A percentile compares a stretch with the other conserved stretches of the same genome.
Conservation (phyloP, 2,797 vertebrate genomes). For the Chaenodraco wilsoni region DNA sequence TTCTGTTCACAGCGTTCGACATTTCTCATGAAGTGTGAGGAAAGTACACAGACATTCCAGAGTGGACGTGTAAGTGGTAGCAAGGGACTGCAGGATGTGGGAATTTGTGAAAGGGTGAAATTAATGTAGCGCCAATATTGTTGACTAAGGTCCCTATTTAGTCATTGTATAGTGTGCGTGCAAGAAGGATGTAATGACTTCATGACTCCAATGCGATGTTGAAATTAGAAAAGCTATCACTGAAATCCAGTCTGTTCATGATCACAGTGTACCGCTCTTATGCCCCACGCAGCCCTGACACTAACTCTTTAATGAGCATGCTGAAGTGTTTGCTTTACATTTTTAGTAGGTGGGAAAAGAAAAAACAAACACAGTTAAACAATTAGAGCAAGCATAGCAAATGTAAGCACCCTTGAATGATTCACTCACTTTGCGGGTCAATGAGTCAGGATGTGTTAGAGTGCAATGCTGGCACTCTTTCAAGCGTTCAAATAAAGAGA, state of each 20-base stretch:
- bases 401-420: conserved; percentile 4
- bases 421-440: conserved; percentile 12
- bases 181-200: conserved; percentile 23
- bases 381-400: not conserved
- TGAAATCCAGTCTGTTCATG: conserved; percentile 1
- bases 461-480: conserved; percentile 1
- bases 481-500: not conserved
- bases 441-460: conserved; percentile 15
- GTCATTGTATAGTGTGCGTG: conserved; percentile 24
- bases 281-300: not conserved
- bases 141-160: conserved; percentile 5
- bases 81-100: conserved; percentile 34
- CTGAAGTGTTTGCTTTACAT: not conserved
- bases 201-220: conserved; percentile 1
- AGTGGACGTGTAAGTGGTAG: conserved; percentile 53
- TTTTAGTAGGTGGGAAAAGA: conserved; percentile 12
- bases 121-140: conserved; percentile 6
- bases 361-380: not conserved
- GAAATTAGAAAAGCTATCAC: conserved; percentile 1
- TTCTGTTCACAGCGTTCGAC: conserved; percentile 19
- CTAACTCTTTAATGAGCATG: not conserved
- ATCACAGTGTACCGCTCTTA: not conserved
- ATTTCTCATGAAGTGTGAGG: conserved; percentile 67
- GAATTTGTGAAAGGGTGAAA: conserved; percentile 22
- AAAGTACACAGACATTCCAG: conserved; percentile 66